phyloP scores from a whole-genome alignment of 2,888 invertebrate species.

The Tetropium fuscum region DNA sequence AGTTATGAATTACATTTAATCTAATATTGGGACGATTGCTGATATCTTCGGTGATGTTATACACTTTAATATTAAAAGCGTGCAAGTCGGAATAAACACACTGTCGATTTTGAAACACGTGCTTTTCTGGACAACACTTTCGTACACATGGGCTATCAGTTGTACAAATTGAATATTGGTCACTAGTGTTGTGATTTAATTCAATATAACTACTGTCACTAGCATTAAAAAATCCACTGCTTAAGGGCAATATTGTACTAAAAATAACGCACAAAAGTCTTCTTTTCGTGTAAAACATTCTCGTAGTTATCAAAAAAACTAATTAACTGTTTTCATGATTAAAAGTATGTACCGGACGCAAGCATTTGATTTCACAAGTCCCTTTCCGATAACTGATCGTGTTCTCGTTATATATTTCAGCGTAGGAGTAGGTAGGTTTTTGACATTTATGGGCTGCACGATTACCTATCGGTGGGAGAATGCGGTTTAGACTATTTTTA shows the following conservation, averaged over 20 bases:
- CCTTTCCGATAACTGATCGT: slow-evolving; percentile 1
- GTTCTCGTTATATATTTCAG: no score
- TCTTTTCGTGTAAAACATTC: neutral
- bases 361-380: slow-evolving; percentile 3
- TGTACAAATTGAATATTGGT: slow-evolving; percentile 31
- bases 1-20: slow-evolving; percentile 39
- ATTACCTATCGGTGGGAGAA: no score
- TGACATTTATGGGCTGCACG: no score
- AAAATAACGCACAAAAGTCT: no score
- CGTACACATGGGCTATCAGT: slow-evolving; percentile 31
- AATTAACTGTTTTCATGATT: no score
- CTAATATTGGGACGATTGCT: slow-evolving; percentile 17
- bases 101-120: slow-evolving; percentile 30
- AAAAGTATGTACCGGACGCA: slow-evolving; percentile 6
- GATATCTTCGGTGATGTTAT: slow-evolving; percentile 32
- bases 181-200: slow-evolving; percentile 31
- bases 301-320: no score
- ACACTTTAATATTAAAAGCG: slow-evolving; percentile 35
- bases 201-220: no score
- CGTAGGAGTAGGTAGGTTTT: no score
- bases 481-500: no score
- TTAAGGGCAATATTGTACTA: no score
- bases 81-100: slow-evolving; percentile 29
- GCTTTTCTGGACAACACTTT: slow-evolving; percentile 47
- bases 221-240: no score